phyloP scores from a whole-genome alignment of 1,140 invertebrate genomes.

The Brachionus calyciflorus region DNA sequence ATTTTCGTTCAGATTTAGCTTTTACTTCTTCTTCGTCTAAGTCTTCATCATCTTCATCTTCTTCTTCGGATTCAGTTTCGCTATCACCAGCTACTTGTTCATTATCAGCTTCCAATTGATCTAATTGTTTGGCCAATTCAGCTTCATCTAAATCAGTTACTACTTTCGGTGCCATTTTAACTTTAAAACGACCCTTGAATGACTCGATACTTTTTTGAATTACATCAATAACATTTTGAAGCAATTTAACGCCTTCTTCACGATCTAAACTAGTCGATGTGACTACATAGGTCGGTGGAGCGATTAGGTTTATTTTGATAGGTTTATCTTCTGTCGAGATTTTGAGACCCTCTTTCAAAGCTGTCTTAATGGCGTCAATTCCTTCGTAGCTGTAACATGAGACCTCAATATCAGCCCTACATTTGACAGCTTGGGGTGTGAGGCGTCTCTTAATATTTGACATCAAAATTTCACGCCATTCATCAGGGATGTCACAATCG shows the following conservation, averaged over 20 bases:
- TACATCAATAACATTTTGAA: slow-evolving; percentile 81
- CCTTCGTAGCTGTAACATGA: slow-evolving; percentile 98
- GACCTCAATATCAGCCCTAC: slow-evolving; percentile 91
- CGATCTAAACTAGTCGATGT: slow-evolving; percentile 96
- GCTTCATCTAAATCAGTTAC: slow-evolving; percentile 91
- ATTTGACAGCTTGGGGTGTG: slow-evolving; percentile 96
- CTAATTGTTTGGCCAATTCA: slow-evolving; percentile 85
- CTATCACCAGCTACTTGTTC: slow-evolving; percentile 75
- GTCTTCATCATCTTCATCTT: slow-evolving; percentile 45
- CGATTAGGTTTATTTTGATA: slow-evolving; percentile 87
- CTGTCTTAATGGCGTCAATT: slow-evolving; percentile 94
- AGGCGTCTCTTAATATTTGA: slow-evolving; percentile 92
- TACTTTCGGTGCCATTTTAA: slow-evolving; percentile 93
- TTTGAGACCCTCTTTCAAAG: slow-evolving; percentile 84
- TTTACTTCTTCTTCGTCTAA: slow-evolving; percentile 15
- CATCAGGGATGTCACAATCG: slow-evolving; percentile 89
- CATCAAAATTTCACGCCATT: slow-evolving; percentile 85
- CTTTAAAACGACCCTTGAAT: slow-evolving; percentile 84
- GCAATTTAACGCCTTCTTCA: slow-evolving; percentile 79
- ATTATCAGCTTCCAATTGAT: slow-evolving; percentile 86
- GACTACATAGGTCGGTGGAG: slow-evolving; percentile 95
- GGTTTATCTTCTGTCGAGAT: slow-evolving; percentile 64
- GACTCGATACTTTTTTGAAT: slow-evolving; percentile 79
- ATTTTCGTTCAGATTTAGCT: background rate
- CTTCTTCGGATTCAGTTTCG: slow-evolving; percentile 52